phyloP scores from a whole-genome alignment of 2,797 vertebrate genomes.

The Lagorchestes hirsutus region DNA sequence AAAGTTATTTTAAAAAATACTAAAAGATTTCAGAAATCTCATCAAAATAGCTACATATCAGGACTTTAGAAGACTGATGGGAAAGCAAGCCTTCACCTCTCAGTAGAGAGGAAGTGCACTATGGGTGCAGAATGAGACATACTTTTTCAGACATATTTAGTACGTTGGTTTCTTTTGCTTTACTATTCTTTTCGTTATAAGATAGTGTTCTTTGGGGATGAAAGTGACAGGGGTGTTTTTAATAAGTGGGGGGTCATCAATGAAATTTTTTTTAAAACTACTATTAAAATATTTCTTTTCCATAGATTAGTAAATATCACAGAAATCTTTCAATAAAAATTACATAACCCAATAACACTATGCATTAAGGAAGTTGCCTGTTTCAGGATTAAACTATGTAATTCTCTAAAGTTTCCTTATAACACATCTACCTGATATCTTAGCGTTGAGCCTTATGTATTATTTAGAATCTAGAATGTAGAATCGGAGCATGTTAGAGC shows the following conservation, averaged over 20 bases:
- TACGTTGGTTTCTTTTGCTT: not conserved
- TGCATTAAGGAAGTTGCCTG: constrained; percentile 8
- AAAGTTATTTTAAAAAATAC: not conserved
- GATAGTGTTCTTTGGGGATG: not conserved
- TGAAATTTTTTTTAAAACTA: not conserved
- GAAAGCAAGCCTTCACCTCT: not conserved
- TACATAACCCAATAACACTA: not conserved
- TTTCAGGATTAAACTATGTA: constrained; percentile 4
- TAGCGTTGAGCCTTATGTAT: not conserved
- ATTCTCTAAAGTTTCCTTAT: not conserved
- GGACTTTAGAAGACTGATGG: not conserved
- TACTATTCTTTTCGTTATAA: not conserved
- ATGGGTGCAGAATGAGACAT: not conserved
- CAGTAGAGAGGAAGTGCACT: not conserved
- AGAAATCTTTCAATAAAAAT: constrained; percentile 10
- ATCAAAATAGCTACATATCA: not conserved
- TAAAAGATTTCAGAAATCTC: not conserved
- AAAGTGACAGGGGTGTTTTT: not conserved
- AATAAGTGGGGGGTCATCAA: not conserved
- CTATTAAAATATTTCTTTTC: not conserved
- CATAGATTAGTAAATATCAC: not conserved
- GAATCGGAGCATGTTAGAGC: not conserved
- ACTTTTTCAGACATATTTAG: not conserved
- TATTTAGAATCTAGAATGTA: not conserved
- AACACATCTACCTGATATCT: too few relatives aligned